Evolutionary conservation across 2,797 vertebrate species (phyloP).

Genomic region (Pachyuromys duprasi): DNA sequence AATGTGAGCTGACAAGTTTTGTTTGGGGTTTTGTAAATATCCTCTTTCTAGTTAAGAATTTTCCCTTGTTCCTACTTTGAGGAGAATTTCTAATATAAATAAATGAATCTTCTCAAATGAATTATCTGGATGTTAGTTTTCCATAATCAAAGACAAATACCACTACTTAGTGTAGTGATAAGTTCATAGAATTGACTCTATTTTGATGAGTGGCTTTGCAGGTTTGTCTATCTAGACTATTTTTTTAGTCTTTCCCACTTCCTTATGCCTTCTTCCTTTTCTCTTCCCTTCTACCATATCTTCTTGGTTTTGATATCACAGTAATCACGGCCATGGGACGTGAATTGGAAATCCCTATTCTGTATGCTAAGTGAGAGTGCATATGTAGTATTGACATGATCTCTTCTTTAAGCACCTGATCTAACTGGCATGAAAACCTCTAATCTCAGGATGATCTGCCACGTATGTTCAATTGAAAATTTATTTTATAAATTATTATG

Average conservation of each 20-base stretch:
- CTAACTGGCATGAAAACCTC: background rate
- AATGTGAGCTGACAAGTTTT: background rate
- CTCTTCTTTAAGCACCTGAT: background rate
- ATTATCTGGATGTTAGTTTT: background rate
- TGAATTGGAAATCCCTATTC: background rate
- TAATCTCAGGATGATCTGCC: background rate
- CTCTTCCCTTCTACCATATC: background rate
- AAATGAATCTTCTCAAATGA: background rate
- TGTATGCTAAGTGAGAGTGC: background rate
- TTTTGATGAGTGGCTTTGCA: background rate
- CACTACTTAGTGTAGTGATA: background rate
- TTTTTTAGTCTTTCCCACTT: background rate
- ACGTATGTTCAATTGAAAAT: background rate
- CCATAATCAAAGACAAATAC: background rate
- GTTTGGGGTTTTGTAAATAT: background rate
- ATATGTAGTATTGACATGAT: no score
- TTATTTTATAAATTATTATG: background rate
- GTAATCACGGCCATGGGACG: background rate
- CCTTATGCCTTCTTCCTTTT: background rate
- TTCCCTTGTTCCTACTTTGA: background rate
- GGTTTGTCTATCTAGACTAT: background rate
- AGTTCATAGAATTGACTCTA: background rate
- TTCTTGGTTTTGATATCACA: background rate
- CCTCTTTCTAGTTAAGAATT: background rate
- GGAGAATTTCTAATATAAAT: background rate